Percentiles rank a stretch among this genome's conserved stretches.
Conservation (phyloP, 2,888 invertebrate genomes). For the Meliscaeva auricollis region DNA sequence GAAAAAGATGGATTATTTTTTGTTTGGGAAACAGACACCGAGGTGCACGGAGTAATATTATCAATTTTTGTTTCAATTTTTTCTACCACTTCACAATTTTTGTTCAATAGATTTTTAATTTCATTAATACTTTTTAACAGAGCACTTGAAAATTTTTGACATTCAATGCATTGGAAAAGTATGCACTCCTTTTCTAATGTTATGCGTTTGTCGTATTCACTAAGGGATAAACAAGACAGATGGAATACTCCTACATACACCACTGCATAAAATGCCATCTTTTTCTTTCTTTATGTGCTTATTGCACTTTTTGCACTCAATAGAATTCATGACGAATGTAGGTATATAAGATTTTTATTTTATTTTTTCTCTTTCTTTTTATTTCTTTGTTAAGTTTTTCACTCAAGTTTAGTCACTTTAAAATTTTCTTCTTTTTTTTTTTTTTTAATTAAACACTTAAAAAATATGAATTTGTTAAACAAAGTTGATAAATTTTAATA, state of each 20-base stretch:
- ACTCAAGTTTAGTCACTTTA: no score
- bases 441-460: no score
- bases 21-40: background rate
- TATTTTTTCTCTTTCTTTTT: no score
- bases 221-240: background rate
- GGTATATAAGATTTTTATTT: no score
- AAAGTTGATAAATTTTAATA: no score
- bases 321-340: no score
- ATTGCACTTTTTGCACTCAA: background rate
- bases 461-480: no score
- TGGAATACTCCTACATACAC: slow-evolving; percentile 11
- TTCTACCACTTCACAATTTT: background rate
- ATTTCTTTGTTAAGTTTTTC: no score
- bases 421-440: no score
- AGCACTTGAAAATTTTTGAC: background rate
- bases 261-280: slow-evolving; percentile 1
- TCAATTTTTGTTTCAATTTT: background rate
- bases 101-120: background rate
- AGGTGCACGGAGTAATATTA: background rate
- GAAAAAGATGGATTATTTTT: background rate
- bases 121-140: slow-evolving; percentile 1
- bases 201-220: slow-evolving; percentile 1
- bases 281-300: slow-evolving; percentile 17
- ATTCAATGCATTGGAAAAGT: background rate
- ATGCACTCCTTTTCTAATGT: background rate